Conservation (phyloP, 2,113 vertebrate species). For the Lepidothrix coronata region DNA sequence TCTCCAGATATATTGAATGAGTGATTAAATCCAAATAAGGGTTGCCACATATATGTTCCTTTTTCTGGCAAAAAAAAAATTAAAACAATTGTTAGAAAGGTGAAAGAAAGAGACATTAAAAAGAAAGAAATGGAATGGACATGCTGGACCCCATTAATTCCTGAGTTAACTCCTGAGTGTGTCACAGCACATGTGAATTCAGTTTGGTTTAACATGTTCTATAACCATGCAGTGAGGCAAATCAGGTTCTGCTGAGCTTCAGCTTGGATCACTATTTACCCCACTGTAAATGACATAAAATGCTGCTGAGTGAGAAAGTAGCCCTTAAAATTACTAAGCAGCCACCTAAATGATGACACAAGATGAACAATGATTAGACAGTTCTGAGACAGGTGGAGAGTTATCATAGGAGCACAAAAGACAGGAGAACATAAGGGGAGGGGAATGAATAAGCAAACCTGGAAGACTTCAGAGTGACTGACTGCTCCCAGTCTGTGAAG, state of each 20-base stretch:
- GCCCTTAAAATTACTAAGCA: background rate
- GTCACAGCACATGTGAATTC: background rate
- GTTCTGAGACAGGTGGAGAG: background rate
- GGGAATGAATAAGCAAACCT: background rate
- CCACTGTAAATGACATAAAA: background rate
- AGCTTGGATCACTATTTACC: background rate
- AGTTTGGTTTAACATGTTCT: background rate
- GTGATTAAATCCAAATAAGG: background rate
- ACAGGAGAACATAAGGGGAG: background rate
- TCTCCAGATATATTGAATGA: background rate
- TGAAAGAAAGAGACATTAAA: background rate
- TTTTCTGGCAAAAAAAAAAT: background rate
- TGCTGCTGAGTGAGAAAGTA: background rate
- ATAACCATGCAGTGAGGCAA: background rate
- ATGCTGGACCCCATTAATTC: background rate
- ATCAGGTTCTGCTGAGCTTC: background rate
- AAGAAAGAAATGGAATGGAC: background rate
- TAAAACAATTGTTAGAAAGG: background rate
- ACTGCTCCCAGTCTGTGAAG: background rate
- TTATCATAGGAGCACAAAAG: background rate
- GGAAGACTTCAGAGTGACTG: background rate
- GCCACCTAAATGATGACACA: background rate
- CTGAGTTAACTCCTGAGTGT: background rate
- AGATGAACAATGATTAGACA: fast-evolving
- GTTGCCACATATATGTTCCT: background rate